These are phyloP conservation scores for Cryptocephalus moraei DNA, from an alignment of 2,888 invertebrate species.

Conservation along the genomic window DNA sequence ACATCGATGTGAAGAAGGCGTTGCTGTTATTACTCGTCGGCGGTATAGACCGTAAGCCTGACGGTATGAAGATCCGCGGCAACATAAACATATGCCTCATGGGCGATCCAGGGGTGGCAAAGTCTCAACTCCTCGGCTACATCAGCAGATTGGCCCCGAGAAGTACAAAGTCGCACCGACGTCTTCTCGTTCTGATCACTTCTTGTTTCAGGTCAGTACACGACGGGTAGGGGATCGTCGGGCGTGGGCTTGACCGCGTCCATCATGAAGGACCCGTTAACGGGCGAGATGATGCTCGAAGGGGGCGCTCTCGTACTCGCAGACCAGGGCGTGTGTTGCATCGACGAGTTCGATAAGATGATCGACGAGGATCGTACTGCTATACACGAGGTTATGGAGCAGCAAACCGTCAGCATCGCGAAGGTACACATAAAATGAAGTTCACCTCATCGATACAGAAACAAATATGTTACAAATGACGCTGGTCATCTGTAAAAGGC, in stretches of 20 bases:
- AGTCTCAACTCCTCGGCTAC: constrained; percentile 91
- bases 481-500: too few relatives aligned
- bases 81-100: constrained; percentile 97
- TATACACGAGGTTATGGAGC: constrained; percentile 98
- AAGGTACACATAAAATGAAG: constrained; percentile 48
- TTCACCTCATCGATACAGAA: too few relatives aligned
- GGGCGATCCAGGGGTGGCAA: constrained; percentile 99
- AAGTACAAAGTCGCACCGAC: constrained; percentile 37
- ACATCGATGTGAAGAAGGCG: constrained; percentile 96
- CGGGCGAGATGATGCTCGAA: constrained; percentile 95
- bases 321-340: constrained; percentile 96
- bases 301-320: constrained; percentile 95
- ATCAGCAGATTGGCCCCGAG: constrained; percentile 89
- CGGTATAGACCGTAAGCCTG: constrained; percentile 76
- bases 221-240: constrained; percentile 92
- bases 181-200: background rate
- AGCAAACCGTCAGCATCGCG: constrained; percentile 98
- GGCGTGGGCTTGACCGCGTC: constrained; percentile 99
- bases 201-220: constrained; percentile 63
- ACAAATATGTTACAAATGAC: too few relatives aligned
- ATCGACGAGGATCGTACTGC: constrained; percentile 89
- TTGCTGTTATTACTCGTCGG: constrained; percentile 85
- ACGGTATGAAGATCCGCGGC: constrained; percentile 96
- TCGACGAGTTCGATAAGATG: constrained; percentile 99
- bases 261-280: constrained; percentile 93